These are phyloP conservation scores for Dipodomys merriami DNA, from an alignment of 2,113 vertebrate genomes.

Conservation along the genomic window DNA sequence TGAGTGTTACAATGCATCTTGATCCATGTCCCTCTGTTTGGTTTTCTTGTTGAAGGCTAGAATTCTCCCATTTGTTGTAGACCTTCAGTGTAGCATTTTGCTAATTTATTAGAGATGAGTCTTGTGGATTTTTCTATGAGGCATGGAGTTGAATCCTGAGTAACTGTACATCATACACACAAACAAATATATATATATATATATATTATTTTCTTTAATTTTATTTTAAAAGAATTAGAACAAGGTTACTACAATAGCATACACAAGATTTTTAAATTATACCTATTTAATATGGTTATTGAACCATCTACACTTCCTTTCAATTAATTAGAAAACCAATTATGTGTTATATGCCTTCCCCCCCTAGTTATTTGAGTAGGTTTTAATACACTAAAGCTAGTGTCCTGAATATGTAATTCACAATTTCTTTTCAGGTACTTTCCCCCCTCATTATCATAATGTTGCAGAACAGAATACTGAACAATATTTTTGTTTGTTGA, in stretches of 20 bases:
- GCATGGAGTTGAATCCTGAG: too few species aligned
- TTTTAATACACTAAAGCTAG: not conserved
- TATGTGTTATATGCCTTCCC: not conserved
- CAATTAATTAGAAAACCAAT: not conserved
- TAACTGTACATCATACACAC: too few species aligned
- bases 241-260: not conserved
- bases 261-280: not conserved
- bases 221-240: conserved; percentile 23
- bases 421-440: not conserved
- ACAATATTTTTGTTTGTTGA: not conserved
- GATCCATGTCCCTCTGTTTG: too few species aligned
- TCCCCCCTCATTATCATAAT: not conserved
- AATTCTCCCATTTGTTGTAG: too few species aligned
- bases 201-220: not conserved
- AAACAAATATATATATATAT: too few species aligned
- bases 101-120: too few species aligned
- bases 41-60: too few species aligned
- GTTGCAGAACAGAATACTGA: not conserved
- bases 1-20: too few species aligned
- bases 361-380: not conserved
- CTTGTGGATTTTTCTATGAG: too few species aligned
- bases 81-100: too few species aligned
- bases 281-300: not conserved
- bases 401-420: not conserved
- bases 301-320: not conserved